Evolutionary conservation across 1,140 invertebrate genomes (phyloP), one percentile per base, ranked within the genome.

Genomic region (Bombus confusus): DNA sequence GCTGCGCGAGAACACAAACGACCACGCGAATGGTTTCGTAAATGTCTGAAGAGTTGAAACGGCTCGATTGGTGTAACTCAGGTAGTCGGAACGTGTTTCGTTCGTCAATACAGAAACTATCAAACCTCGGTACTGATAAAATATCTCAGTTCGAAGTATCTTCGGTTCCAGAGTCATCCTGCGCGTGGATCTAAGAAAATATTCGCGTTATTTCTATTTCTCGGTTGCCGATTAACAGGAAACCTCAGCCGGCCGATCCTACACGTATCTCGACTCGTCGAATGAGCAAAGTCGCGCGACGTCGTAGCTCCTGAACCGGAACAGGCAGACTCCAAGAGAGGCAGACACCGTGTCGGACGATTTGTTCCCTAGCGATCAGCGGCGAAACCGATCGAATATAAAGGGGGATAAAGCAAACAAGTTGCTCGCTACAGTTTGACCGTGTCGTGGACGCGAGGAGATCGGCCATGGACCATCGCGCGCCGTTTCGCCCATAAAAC

Each of bases 401-500:
- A 79, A 76, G 82, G 76, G 4, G 74, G 80, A 87, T 86, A 89
- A 90, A 90, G 92, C 92, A 93, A 94, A 93, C 91, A 93, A 94
- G 91, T 92, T 90, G 91, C 91, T 90, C 89, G 92, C 91, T 93
- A 93, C 93, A 93, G 88, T 93, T 93, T 92, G 92, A 90, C 87
- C 89, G 86, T 78, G 73, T 57, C 73, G 59, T 22, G 82, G 85
- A 77, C 64, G 78, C 47, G 73, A 76, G 39, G n/a, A 87, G 78
- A 86, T 62, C 81, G 87, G 87, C 87, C 88, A 83, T 88, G 88
- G 90, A 85, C 85, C 88, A 88, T 90, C 86, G 89, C 91, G 86
- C 91, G 87, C 91, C 87, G 90, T 91, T 94, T 93, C 91, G 91
- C 81, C 89, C 92, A 93, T 94, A 94, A 94, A 94, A 93, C 90